A percentile compares a stretch with the other conserved stretches of the same genome.
Conservation (phyloP, 2,888 invertebrate genomes). For the Agrypnus murinus region DNA sequence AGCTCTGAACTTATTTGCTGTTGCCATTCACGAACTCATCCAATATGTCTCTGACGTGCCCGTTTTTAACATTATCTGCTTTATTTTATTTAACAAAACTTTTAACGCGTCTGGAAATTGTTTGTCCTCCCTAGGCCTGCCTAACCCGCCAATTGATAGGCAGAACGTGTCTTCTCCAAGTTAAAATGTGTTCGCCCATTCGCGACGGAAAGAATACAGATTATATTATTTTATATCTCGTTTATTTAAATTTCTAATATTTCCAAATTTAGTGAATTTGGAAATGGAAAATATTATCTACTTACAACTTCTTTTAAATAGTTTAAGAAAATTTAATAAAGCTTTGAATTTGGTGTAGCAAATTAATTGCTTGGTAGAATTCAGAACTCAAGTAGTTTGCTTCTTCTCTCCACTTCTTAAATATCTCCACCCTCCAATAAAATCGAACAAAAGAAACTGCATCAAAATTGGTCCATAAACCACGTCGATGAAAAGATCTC, state of each 20-base stretch:
- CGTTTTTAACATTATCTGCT: slow-evolving; percentile 32
- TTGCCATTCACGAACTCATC: slow-evolving; percentile 34
- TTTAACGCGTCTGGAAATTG: slow-evolving; percentile 42
- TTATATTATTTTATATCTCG: slow-evolving; percentile 45
- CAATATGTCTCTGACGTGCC: slow-evolving; percentile 35
- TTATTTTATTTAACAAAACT: slow-evolving; percentile 46
- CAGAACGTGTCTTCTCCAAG: slow-evolving; percentile 47
- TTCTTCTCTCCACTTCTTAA: no score
- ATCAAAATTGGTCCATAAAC: no score
- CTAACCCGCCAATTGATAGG: slow-evolving; percentile 49
- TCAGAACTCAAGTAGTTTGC: no score
- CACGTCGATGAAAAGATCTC: no score
- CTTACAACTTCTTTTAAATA: no score
- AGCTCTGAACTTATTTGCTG: slow-evolving; percentile 15
- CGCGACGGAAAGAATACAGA: slow-evolving; percentile 50
- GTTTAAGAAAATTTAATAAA: no score
- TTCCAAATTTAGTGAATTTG: no score
- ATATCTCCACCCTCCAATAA: no score
- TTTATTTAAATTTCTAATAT: slow-evolving; percentile 28
- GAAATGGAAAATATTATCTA: no score
- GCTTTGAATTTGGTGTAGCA: no score
- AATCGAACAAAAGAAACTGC: no score
- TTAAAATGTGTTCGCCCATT: slow-evolving; percentile 50
- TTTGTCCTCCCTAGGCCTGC: slow-evolving; percentile 37
- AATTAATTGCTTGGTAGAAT: no score